A percentile compares a stretch with the other conserved stretches of the same genome.
Conservation (phyloP, 2,888 invertebrate species). For the Amblyjoppa fuscipennis region DNA sequence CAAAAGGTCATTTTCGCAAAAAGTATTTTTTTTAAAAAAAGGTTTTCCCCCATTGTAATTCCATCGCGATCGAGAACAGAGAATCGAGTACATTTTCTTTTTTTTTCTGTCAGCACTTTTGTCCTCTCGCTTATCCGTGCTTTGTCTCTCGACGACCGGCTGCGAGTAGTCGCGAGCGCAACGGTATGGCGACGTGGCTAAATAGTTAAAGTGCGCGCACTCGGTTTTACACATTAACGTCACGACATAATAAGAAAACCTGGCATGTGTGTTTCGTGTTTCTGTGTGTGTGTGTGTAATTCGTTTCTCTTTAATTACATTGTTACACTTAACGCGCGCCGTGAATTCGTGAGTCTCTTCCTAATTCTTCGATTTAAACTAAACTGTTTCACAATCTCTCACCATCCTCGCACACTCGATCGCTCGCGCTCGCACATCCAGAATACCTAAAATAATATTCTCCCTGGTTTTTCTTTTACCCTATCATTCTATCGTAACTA, state of each 20-base stretch:
- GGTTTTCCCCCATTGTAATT: no score
- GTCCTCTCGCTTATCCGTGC: no score
- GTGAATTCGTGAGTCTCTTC: conserved; percentile 19
- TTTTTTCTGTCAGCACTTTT: no score
- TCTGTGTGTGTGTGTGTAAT: not conserved
- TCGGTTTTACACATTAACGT: conserved; percentile 70
- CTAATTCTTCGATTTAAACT: conserved; percentile 18
- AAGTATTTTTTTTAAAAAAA: no score
- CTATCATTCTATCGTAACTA: conserved; percentile 45
- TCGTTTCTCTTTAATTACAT: conserved; percentile 2
- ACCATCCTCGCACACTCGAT: conserved; percentile 9
- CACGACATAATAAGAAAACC: conserved; percentile 41
- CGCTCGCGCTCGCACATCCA: conserved; percentile 27
- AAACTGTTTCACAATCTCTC: conserved; percentile 26
- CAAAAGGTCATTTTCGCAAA: no score
- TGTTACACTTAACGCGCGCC: not conserved
- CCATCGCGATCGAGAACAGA: no score
- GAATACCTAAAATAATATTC: conserved; percentile 62
- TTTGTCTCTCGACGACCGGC: not conserved
- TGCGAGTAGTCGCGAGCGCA: conserved; percentile 64
- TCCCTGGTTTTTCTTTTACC: conserved; percentile 19
- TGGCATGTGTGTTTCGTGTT: conserved; percentile 44
- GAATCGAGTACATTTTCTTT: no score
- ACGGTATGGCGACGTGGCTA: conserved; percentile 68
- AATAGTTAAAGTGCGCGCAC: conserved; percentile 70